phyloP scores from a whole-genome alignment of 2,113 vertebrate genomes.

The Geococcyx californianus region DNA sequence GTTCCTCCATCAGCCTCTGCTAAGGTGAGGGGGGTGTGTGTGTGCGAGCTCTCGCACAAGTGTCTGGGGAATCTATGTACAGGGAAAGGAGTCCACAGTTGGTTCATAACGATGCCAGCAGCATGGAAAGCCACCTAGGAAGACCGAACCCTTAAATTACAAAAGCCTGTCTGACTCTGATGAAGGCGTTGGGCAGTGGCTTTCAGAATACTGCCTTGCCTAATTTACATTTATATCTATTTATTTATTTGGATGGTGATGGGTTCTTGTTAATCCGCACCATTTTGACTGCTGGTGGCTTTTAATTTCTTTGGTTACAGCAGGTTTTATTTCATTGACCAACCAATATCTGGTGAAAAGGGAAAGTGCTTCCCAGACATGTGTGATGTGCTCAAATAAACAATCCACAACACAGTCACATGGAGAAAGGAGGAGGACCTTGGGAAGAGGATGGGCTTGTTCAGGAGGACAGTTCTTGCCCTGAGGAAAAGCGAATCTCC shows the following conservation, averaged over 20 bases:
- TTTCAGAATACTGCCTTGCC: not conserved
- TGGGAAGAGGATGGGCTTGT: not conserved
- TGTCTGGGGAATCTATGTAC: not conserved
- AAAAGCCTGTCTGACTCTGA: fast-evolving
- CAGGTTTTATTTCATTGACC: not conserved
- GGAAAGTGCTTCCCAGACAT: not conserved
- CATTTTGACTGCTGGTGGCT: not conserved
- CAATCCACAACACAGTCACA: fast-evolving
- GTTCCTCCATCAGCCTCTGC: not conserved
- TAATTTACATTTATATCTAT: not conserved
- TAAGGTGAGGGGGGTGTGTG: too few relatives aligned
- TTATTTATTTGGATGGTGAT: not conserved
- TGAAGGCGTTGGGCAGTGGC: not conserved
- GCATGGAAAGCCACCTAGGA: fast-evolving
- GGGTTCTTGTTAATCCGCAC: not conserved
- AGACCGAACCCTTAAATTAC: fast-evolving
- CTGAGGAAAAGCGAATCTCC: fast-evolving
- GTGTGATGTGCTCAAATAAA: not conserved
- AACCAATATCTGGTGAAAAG: not conserved
- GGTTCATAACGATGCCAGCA: not conserved
- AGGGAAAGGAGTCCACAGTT: fast-evolving
- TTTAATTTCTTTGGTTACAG: not conserved
- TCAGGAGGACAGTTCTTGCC: not conserved
- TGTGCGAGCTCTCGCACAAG: not conserved
- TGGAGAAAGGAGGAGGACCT: not conserved